Evolutionary conservation across 2,888 invertebrate genomes (phyloP), one percentile per base, ranked within the genome.

Genomic region (Diarsia rubi): DNA sequence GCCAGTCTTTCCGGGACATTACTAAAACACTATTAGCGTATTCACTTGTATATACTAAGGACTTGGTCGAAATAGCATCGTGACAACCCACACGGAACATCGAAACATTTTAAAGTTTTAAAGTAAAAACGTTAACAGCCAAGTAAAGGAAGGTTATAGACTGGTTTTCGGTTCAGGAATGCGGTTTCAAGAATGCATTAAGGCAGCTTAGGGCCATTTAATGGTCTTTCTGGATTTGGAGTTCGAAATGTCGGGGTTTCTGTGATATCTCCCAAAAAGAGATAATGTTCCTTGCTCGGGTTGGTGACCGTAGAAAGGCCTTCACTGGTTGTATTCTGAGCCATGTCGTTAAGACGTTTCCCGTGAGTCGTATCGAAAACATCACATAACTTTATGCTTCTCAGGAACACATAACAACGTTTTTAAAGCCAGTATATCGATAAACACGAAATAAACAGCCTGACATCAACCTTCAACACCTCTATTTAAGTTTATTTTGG

Each of bases 401-500:
- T 64, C 63, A 60, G 57, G 69, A 62, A 60, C 69, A 57, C 54
- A 68, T 70, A 64, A 66, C 52, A 69, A 72, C 24, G 21, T 44
- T 77, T 82, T 83, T 78, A 82, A 71, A 78, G 82, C 69, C 63
- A 45, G 54, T 66, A 69, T 69, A 78, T 75, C 78, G 77, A 80
- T 81, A 78, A 85, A 79, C 68, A 80, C 73, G 74, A 83, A 85
- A 79, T 85, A 82, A 88, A 84, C 73, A 78, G 82, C 66, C 79
- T 84, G 87, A 85, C 85, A 83, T 85, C 87, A 90, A 90, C 91
- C 90, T 91, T 91, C 89, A 86, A 75, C 74, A 80, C 83, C 84
- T 85, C 84, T 81, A 81, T 79, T 83, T 79, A 69, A 86, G 86
- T 89, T 91, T 89, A 90, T 91, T 91, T 91, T 91, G 90, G 90